Evolutionary conservation across 2,797 vertebrate species (phyloP).

Genomic region (Epinephelus malabaricus): DNA sequence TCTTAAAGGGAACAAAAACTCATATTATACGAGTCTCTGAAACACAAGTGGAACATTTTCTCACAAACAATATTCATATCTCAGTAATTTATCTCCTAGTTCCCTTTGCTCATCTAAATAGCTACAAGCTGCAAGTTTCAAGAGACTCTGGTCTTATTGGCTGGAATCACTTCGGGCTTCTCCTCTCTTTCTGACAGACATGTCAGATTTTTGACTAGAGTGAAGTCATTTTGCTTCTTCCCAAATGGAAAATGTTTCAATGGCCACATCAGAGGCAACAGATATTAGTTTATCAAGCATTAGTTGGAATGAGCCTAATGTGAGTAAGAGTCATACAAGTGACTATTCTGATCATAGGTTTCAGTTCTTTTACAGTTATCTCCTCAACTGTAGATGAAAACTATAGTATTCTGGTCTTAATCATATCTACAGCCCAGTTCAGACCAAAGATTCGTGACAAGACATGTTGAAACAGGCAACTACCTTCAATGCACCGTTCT

Average conservation of each 20-base stretch:
- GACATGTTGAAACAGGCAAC: too few species aligned
- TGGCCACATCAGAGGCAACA: not conserved
- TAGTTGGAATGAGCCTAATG: too few species aligned
- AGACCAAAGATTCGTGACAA: too few species aligned
- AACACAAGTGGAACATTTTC: not conserved
- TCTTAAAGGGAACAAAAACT: not conserved
- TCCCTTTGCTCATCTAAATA: not conserved
- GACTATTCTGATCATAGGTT: too few species aligned
- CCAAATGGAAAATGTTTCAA: not conserved
- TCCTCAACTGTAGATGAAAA: too few species aligned
- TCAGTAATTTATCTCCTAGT: constrained; percentile 3
- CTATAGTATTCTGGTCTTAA: too few species aligned
- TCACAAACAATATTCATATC: not conserved
- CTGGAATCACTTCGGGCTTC: too few species aligned
- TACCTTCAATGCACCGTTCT: too few species aligned
- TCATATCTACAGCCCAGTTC: too few species aligned
- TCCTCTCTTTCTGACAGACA: not conserved
- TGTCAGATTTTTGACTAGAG: constrained; percentile 1
- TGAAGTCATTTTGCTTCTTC: not conserved
- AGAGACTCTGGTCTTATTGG: not conserved
- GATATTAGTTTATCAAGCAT: not conserved
- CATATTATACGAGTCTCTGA: not conserved
- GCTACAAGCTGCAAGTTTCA: constrained; percentile 4
- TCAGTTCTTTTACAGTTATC: too few species aligned
- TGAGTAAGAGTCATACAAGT: too few species aligned